phyloP scores from a whole-genome alignment of 1,140 invertebrate genomes.

The Papilio polyxenes region DNA sequence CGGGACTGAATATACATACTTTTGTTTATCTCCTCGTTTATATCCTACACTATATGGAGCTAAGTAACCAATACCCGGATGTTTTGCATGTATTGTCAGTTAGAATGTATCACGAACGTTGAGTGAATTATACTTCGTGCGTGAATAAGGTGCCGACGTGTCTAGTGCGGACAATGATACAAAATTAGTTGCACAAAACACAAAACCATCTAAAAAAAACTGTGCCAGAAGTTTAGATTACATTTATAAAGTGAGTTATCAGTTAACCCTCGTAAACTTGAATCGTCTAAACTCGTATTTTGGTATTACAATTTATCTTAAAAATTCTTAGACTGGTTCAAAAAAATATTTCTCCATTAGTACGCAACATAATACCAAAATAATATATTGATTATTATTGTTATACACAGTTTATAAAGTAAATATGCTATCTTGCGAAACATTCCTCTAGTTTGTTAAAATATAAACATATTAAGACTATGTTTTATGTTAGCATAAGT shows the following conservation, averaged over 20 bases:
- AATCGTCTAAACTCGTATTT: background rate
- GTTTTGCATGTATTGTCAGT: slow-evolving; percentile 23
- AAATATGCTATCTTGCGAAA: no score
- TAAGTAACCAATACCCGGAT: background rate
- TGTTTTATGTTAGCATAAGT: no score
- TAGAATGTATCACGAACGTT: slow-evolving; percentile 7
- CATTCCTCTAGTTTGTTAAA: no score
- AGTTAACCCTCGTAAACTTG: background rate
- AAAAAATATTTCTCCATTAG: no score
- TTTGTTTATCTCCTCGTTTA: background rate
- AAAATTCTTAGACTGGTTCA: no score
- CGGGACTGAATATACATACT: background rate
- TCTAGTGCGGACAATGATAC: slow-evolving; percentile 31
- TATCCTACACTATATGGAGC: background rate
- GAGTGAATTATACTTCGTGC: slow-evolving; percentile 24
- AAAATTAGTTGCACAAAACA: background rate
- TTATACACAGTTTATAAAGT: no score
- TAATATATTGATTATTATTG: no score
- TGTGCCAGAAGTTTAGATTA: background rate
- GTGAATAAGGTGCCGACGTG: slow-evolving; percentile 36
- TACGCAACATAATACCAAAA: no score
- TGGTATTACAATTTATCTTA: no score
- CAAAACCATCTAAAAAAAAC: background rate
- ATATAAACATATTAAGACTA: background rate
- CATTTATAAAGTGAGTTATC: background rate